phyloP scores from a whole-genome alignment of 2,888 invertebrate species.

The Lysandra coridon region DNA sequence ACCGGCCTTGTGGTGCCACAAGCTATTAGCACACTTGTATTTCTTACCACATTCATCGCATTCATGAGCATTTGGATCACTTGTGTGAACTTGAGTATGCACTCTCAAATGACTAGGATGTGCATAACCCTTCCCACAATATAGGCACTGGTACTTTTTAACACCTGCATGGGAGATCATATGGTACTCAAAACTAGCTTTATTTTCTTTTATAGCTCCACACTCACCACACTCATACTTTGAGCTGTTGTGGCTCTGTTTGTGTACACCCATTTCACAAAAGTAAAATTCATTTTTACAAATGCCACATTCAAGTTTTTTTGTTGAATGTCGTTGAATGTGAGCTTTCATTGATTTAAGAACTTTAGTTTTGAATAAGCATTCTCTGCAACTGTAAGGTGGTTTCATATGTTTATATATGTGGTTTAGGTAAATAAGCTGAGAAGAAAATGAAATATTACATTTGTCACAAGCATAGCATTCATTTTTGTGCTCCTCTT shows the following conservation, averaged over 20 bases:
- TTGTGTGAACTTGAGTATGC: background rate
- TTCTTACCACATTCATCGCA: conserved; percentile 2
- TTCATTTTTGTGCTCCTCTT: conserved; percentile 2
- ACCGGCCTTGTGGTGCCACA: background rate
- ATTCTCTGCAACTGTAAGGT: conserved; percentile 14
- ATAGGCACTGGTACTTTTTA: conserved; percentile 47
- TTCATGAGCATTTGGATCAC: background rate
- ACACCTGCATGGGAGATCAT: conserved; percentile 47
- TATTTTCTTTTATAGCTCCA: background rate
- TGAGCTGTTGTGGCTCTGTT: no score
- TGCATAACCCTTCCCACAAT: conserved; percentile 48
- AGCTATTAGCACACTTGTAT: background rate
- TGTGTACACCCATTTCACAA: background rate
- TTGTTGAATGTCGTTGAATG: background rate
- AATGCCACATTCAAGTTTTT: conserved; percentile 1
- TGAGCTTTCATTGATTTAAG: background rate
- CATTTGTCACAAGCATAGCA: background rate
- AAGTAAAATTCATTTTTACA: conserved; percentile 17
- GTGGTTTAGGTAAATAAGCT: background rate
- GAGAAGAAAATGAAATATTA: conserved; percentile 6
- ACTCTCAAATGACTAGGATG: background rate
- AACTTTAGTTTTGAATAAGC: conserved; percentile 4
- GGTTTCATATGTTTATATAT: conserved; percentile 15
- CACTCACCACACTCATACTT: conserved; percentile 15
- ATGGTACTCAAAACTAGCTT: conserved; percentile 37